Evolutionary conservation across 37 sponge, comb jelly and placozoan genomes (phyloP).

Genomic region (Crambe crambe): DNA sequence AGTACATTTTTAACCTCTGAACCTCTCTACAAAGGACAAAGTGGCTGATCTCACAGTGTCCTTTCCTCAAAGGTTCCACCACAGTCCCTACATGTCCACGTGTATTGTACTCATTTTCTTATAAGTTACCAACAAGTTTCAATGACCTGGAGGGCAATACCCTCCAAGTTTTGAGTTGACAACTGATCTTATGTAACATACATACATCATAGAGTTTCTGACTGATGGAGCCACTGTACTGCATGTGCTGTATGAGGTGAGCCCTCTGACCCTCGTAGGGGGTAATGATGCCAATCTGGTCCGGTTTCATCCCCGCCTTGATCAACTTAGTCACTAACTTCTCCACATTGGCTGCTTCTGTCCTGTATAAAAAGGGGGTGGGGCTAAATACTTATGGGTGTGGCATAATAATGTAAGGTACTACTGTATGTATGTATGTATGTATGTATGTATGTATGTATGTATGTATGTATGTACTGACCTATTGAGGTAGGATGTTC

Average conservation of each 20-base stretch:
- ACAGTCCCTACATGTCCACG: no score
- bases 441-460: background rate
- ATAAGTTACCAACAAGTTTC: no score
- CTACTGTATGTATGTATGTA: conserved; percentile 32
- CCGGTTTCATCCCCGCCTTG: conserved; percentile 88
- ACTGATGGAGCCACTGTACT: conserved; percentile 82
- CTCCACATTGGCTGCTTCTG: conserved; percentile 91
- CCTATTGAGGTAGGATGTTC: conserved; percentile 95
- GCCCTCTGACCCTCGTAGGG: conserved; percentile 98
- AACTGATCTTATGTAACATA: background rate
- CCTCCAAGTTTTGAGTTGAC: no score
- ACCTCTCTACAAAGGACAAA: no score
- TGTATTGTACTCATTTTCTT: no score
- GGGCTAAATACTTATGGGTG: conserved; percentile 1
- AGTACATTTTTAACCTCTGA: no score
- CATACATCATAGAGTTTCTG: conserved; percentile 87
- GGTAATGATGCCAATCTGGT: conserved; percentile 95
- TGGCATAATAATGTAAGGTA: no score
- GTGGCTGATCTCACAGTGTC: no score
- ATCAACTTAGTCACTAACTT: conserved; percentile 91
- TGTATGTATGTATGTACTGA: no score
- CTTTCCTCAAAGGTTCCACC: no score
- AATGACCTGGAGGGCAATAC: no score
- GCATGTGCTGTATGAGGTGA: conserved; percentile 95
- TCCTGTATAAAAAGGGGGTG: background rate